Conservation (phyloP, 2,113 vertebrate genomes). For the Pelmatolapia mariae region DNA sequence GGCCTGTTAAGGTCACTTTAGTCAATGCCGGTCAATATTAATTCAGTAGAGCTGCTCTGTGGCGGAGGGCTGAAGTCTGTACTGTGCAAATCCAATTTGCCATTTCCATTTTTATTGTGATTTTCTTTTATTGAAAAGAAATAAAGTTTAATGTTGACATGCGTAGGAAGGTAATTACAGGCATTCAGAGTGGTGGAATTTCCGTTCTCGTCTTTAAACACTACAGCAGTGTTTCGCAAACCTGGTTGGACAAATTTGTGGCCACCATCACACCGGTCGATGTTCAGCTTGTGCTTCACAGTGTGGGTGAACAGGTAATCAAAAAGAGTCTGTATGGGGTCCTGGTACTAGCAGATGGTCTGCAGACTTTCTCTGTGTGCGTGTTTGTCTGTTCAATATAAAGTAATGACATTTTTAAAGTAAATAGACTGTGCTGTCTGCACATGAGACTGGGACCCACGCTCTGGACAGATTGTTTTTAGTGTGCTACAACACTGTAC, state of each 20-base stretch:
- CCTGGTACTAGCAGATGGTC: neutral
- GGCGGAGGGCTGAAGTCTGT: neutral
- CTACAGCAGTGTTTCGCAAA: neutral
- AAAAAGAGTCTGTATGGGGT: neutral
- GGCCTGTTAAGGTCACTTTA: neutral
- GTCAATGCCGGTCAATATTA: neutral
- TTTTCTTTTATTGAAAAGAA: neutral
- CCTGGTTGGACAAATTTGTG: neutral
- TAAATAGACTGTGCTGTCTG: neutral
- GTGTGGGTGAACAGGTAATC: neutral
- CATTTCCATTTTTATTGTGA: neutral
- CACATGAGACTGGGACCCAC: neutral
- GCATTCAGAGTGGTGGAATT: neutral
- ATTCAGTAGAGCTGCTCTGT: neutral
- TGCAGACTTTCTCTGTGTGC: neutral
- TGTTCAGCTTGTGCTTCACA: neutral
- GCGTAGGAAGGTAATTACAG: neutral
- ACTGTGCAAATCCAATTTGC: neutral
- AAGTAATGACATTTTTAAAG: neutral
- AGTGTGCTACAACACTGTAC: neutral
- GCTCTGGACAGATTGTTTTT: neutral
- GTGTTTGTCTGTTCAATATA: neutral
- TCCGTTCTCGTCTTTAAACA: neutral
- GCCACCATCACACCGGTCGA: neutral
- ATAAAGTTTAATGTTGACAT: neutral